Evolutionary conservation across 2,797 vertebrate genomes (phyloP), one percentile per base, ranked within the genome.

Genomic region (Urosaurus nigricauda): DNA sequence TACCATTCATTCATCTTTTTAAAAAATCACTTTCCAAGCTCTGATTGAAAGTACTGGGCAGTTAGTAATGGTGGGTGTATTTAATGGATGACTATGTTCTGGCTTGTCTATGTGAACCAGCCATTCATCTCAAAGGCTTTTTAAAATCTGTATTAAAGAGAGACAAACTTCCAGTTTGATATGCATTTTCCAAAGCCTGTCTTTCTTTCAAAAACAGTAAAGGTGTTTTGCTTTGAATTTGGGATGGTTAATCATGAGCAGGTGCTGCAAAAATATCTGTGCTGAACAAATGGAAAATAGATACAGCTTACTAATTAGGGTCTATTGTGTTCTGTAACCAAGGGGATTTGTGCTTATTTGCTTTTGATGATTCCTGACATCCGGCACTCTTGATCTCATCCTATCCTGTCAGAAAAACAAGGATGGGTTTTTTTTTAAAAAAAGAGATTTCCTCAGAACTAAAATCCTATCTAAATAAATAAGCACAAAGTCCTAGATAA

Each of bases 151-250:
- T n/a, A 3, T 7, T 79, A 7, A 16, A 81, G 56, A 88, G 37
- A 78, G 87, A 65, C 75, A 40, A 71, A 43, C 4, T 35, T 58
- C 87, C 71, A 56, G 32, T 13, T 56, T 35, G 32, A 0, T 0
- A 1, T 0, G 40, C 77, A 0, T 91, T 90, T 83, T 71, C 47
- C 73, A 91, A 32, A 85, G 82, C 24, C 68, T 89, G 0, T 21
- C 74, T 35, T 43, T 79, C 71, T 47, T 79, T n/a, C 60, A 58
- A 88, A 47, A 86, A 56, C 78, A 0, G 0, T 58, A 56, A 87
- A 83, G 43, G 73, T 65, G 71, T 83, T 56, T 77, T 51, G 12
- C 47, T 86, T 85, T 84, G 74, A 90, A 93, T 65, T 85, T 83
- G 68, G 60, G 73, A 86, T 87, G 73, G 68, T 9, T 84, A 68